Evolutionary conservation across 2,888 invertebrate genomes (phyloP).

Genomic region (Hydrotaea cyrtoneurina): DNA sequence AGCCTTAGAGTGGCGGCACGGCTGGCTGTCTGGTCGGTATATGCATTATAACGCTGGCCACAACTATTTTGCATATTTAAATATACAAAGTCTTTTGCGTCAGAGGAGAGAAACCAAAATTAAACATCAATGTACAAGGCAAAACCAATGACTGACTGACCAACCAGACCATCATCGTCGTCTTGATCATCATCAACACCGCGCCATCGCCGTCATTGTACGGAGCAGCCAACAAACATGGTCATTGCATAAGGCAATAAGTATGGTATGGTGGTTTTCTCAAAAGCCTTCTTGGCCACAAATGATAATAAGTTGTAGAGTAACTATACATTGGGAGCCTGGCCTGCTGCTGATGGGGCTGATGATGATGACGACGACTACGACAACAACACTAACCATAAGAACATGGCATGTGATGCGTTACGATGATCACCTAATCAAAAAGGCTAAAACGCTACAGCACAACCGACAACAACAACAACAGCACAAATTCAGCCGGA

Average conservation of each 20-base stretch:
- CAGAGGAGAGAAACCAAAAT: conserved; percentile 29
- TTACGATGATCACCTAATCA: conserved; percentile 72
- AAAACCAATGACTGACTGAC: conserved; percentile 61
- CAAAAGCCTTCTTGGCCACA: conserved; percentile 52
- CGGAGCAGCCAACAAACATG: conserved; percentile 29
- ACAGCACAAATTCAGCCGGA: conserved; percentile 50
- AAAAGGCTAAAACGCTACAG: conserved; percentile 67
- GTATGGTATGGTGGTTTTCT: conserved; percentile 34
- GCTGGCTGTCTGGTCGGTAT: neutral
- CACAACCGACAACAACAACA: conserved; percentile 19
- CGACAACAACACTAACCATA: conserved; percentile 69
- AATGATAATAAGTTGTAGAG: conserved; percentile 54
- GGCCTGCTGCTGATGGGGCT: conserved; percentile 41
- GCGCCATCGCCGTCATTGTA: neutral
- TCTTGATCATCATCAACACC: conserved; percentile 25
- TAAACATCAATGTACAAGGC: conserved; percentile 55
- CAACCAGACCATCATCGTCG: conserved; percentile 29
- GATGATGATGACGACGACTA: conserved; percentile 46
- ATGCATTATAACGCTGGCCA: conserved; percentile 46
- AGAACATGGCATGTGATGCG: conserved; percentile 75
- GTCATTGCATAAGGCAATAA: neutral
- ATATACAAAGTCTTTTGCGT: conserved; percentile 11
- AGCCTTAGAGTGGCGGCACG: conserved; percentile 19
- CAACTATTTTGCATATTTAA: conserved; percentile 67
- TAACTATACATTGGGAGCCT: conserved; percentile 45